These are phyloP conservation scores for Hyles euphorbiae DNA, from an alignment of 1,140 invertebrate species.

Conservation along the genomic window DNA sequence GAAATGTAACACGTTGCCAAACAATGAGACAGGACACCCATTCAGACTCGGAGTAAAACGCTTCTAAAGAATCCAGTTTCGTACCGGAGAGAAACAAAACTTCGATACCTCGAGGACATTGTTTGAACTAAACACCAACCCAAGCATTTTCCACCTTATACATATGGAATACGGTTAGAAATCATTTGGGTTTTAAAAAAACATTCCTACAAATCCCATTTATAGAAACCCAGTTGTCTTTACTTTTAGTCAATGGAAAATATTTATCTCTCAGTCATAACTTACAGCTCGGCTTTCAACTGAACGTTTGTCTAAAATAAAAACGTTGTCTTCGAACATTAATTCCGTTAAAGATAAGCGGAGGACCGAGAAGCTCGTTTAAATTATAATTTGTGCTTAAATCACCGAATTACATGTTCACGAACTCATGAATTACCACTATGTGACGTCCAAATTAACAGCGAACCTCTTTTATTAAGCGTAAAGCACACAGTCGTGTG, in stretches of 20 bases:
- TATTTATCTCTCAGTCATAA: conserved; percentile 2
- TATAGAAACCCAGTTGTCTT: conserved; percentile 18
- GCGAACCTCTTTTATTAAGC: conserved; percentile 11
- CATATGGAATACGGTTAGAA: conserved; percentile 6
- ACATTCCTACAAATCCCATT: conserved; percentile 17
- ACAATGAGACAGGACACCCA: conserved; percentile 38
- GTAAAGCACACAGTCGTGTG: conserved; percentile 35
- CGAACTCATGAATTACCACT: conserved; percentile 3
- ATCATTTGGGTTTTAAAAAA: background rate
- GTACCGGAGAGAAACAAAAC: conserved; percentile 28
- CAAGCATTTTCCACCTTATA: conserved; percentile 8
- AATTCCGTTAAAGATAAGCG: conserved; percentile 7
- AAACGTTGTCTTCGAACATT: conserved; percentile 1
- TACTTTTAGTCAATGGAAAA: conserved; percentile 7
- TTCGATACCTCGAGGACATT: conserved; percentile 9
- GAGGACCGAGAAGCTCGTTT: conserved; percentile 2
- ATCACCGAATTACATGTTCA: conserved; percentile 10
- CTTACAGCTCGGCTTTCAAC: background rate
- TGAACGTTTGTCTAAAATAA: background rate
- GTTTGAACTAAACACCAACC: conserved; percentile 3
- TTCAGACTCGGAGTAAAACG: conserved; percentile 31
- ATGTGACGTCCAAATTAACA: background rate
- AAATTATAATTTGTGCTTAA: conserved; percentile 7
- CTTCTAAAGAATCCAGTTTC: conserved; percentile 44
- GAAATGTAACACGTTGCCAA: conserved; percentile 20